Percentiles rank a stretch among this genome's conserved stretches.
These are phyloP conservation scores for Paragorgia papillata DNA, from an alignment of 92 coral and sea anemone genomes.

Conservation along the genomic window DNA sequence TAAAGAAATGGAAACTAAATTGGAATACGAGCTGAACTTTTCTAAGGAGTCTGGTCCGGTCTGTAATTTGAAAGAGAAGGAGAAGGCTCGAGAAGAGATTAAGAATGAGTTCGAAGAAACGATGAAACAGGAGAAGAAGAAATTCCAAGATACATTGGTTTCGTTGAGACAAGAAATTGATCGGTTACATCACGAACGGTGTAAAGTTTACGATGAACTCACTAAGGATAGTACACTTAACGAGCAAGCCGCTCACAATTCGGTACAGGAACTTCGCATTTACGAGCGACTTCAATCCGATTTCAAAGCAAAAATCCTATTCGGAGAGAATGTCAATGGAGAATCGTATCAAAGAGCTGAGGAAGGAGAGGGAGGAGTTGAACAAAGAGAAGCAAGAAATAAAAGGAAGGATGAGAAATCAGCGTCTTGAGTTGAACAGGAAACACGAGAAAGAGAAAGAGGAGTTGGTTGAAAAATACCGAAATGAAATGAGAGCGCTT, in stretches of 20 bases:
- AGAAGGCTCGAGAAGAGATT: slow-evolving; percentile 52
- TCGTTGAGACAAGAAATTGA: slow-evolving; percentile 76
- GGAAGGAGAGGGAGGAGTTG: slow-evolving; percentile 64
- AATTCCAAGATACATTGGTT: slow-evolving; percentile 76
- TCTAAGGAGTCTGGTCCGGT: neutral
- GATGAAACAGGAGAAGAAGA: slow-evolving; percentile 77
- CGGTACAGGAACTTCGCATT: neutral
- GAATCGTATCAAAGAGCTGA: slow-evolving; percentile 68
- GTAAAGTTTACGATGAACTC: neutral
- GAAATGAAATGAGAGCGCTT: slow-evolving; percentile 63
- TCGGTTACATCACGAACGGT: slow-evolving; percentile 54
- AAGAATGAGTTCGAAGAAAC: slow-evolving; percentile 72
- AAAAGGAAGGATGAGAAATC: slow-evolving; percentile 56
- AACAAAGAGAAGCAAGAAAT: slow-evolving; percentile 63
- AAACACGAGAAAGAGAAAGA: slow-evolving; percentile 71
- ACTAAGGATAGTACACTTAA: neutral
- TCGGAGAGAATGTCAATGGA: slow-evolving; percentile 36
- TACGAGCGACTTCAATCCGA: slow-evolving; percentile 30
- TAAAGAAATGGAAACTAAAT: slow-evolving; percentile 13
- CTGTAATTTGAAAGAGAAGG: neutral
- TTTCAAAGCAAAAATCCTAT: neutral
- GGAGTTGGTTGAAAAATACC: slow-evolving; percentile 70
- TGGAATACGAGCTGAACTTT: neutral
- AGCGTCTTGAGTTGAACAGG: slow-evolving; percentile 62
- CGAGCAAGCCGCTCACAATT: neutral